Conservation (phyloP, 2,797 vertebrate species). For the Spatula versicolor region DNA sequence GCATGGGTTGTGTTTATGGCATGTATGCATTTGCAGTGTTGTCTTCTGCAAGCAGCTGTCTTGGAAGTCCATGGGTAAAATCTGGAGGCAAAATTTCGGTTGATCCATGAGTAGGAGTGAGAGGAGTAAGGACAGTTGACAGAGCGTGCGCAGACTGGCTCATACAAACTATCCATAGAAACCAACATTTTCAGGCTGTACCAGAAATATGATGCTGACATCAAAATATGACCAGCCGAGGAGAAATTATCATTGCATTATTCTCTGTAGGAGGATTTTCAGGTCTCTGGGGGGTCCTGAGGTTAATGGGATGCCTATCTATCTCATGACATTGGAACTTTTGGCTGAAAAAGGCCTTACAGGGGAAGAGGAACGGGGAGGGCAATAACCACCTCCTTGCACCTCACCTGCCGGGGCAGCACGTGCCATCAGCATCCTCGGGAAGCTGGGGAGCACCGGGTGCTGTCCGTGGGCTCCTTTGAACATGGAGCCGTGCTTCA, state of each 20-base stretch:
- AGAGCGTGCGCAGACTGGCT: accelerated
- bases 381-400: background rate
- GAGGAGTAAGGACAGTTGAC: background rate
- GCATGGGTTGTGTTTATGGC: background rate
- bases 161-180: accelerated
- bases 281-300: background rate
- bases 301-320: background rate
- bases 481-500: background rate
- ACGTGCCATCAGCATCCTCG: background rate
- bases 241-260: background rate
- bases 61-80: background rate
- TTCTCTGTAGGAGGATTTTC: background rate
- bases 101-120: background rate
- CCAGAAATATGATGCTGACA: background rate
- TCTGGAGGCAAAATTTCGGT: background rate
- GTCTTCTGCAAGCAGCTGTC: background rate
- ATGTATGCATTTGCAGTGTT: background rate
- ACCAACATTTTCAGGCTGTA: background rate
- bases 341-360: background rate
- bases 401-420: background rate
- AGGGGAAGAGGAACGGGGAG: background rate
- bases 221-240: background rate
- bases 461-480: background rate
- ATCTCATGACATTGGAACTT: accelerated
- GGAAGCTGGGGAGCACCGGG: background rate